Base-by-base conservation (phyloP, 2,888 invertebrate genomes). In the Coronaproctus castanopsis region DNA sequence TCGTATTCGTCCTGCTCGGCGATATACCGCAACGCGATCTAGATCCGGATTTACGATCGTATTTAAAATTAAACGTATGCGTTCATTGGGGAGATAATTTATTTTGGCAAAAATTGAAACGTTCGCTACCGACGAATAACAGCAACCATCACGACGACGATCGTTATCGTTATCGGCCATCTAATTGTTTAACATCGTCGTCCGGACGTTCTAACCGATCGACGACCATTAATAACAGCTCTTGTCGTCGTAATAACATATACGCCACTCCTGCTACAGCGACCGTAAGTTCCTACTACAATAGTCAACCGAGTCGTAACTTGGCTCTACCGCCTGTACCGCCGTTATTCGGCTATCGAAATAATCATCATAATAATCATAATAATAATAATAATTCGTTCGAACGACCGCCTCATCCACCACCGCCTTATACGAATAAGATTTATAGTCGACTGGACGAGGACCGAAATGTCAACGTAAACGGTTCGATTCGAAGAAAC, bases 81-180 rank as follows among this genome's bases (percentile, higher is more conserved):
- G 83, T 96, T 70, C 87, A 88, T 72, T 90, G 88, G 85, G 88
- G 88, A 64, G 93, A 96, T 74, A 85, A 87, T 71, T 83, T 89
- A 70, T 96, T 96, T 77, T 96, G 96, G 96, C 90, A 92, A 71
- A 93, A 95, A 74, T 76, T 96, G 64, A 82, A 87, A 70, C 88
- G 88, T 70, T 87, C 90, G 59, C 82, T 93, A 81, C 92, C 92
- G 62, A 87, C n/a, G n/a, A n/a, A n/a, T n/a, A n/a, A n/a, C n/a
- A n/a, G n/a, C n/a, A n/a, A n/a, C n/a, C n/a, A 36, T 14, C 36
- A 8, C 36, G 36, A 5, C 36, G 14, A 36, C 5, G 36, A 14
- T 36, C n/a, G n/a, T n/a, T n/a, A n/a, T n/a, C n/a, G n/a, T n/a
- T 14, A 36, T 36, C 36, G 8, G 36, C 14, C 36, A 36, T 8